These are phyloP conservation scores for Chondrosia reniformis DNA, from an alignment of 37 sponge, comb jelly and placozoan genomes.

Conservation along the genomic window DNA sequence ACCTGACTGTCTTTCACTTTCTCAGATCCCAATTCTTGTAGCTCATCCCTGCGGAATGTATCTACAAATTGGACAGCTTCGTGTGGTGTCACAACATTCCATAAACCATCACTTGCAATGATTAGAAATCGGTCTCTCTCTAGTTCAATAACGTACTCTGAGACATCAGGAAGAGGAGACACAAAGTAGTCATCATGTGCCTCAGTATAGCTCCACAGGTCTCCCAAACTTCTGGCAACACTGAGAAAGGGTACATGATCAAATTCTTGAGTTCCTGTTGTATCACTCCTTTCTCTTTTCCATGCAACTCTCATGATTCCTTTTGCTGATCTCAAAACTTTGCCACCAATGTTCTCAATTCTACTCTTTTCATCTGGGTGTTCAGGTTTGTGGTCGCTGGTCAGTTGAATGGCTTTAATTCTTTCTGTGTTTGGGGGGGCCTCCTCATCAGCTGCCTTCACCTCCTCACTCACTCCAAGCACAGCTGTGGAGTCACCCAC, in stretches of 20 bases:
- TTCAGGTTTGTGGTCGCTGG: slow-evolving; percentile 96
- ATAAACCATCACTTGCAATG: slow-evolving; percentile 82
- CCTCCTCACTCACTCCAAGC: slow-evolving; percentile 21
- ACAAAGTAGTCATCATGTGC: slow-evolving; percentile 69
- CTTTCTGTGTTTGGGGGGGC: not conserved
- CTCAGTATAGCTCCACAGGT: slow-evolving; percentile 85
- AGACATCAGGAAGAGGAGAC: slow-evolving; percentile 87
- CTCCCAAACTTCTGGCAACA: slow-evolving; percentile 88
- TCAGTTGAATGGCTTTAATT: slow-evolving; percentile 55
- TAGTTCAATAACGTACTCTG: slow-evolving; percentile 41
- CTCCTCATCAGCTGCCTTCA: not conserved
- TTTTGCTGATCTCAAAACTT: slow-evolving; percentile 47
- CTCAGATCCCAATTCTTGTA: slow-evolving; percentile 12
- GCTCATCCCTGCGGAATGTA: slow-evolving; percentile 30
- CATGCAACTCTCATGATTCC: slow-evolving; percentile 87
- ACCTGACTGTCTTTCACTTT: slow-evolving; percentile 28
- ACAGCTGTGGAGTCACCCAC: slow-evolving; percentile 89
- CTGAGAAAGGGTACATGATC: slow-evolving; percentile 88
- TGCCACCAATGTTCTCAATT: slow-evolving; percentile 70
- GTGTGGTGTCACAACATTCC: slow-evolving; percentile 76
- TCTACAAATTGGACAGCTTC: slow-evolving; percentile 70
- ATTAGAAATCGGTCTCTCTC: slow-evolving; percentile 65
- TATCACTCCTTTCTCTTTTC: slow-evolving; percentile 46
- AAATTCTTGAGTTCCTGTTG: slow-evolving; percentile 1
- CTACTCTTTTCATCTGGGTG: slow-evolving; percentile 50